Evolutionary conservation across 2,888 invertebrate species (phyloP).

Genomic region (Papilio gigon): DNA sequence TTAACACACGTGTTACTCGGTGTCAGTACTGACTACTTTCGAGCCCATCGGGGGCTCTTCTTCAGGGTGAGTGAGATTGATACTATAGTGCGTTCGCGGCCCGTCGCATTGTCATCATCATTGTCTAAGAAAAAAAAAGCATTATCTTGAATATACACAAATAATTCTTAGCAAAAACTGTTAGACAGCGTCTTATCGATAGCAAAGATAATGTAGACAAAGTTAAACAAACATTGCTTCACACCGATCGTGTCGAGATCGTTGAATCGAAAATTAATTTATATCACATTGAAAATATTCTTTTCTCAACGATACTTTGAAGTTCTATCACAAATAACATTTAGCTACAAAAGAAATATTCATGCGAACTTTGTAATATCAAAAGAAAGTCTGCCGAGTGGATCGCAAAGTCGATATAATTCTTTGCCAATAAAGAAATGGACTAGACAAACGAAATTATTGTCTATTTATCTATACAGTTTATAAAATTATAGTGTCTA

Average conservation of each 20-base stretch:
- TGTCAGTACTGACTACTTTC: too few relatives aligned
- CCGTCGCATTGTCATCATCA: too few relatives aligned
- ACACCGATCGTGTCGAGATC: neutral
- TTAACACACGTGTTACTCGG: too few relatives aligned
- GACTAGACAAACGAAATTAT: too few relatives aligned
- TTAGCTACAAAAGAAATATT: constrained; percentile 27
- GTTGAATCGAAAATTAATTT: constrained; percentile 1
- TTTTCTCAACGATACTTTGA: neutral
- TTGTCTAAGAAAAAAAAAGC: too few relatives aligned
- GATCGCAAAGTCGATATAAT: constrained; percentile 8
- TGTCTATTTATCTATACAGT: too few relatives aligned
- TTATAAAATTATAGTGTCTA: too few relatives aligned
- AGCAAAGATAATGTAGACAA: neutral
- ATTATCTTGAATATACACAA: too few relatives aligned
- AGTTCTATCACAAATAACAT: constrained; percentile 13
- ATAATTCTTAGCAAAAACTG: too few relatives aligned
- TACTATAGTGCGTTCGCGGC: too few relatives aligned
- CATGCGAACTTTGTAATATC: constrained; percentile 24
- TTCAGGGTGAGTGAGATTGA: too few relatives aligned
- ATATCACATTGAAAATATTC: neutral
- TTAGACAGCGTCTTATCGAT: neutral
- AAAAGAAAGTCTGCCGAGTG: constrained; percentile 20
- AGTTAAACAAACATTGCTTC: neutral
- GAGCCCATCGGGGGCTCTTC: too few relatives aligned
- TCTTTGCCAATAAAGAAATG: neutral